Evolutionary conservation across 2,888 invertebrate species (phyloP), one percentile per base, ranked within the genome.

Genomic region (Gonocerus acuteangulatus): DNA sequence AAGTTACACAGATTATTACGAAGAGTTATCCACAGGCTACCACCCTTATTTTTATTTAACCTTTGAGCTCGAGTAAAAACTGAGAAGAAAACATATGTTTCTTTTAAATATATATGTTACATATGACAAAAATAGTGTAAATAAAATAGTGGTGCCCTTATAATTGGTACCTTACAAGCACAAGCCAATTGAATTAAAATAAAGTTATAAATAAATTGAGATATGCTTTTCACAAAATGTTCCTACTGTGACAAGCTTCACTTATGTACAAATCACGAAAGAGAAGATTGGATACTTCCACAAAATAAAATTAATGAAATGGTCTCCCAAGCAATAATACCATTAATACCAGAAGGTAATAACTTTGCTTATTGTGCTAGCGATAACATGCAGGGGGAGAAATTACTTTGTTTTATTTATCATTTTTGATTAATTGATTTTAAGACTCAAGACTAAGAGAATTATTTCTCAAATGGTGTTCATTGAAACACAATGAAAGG

Each of bases 321-420:
- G 49, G 13, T 49, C 6, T 9, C 18, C 32, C 19, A 49, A 32
- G 49, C 49, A 27, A 21, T 49, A 23, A 16, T 49, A 3, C 49
- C 49, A 15, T 7, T 49, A 6, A 49, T 49, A 23, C 49, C 49
- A 13, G 49, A 21, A 49, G 49, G 49, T 49, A 48, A 48, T 6
- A 32, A 32, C 11, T 32, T 11, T 32, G n/a, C n/a, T n/a, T n/a
- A n/a, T 32, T 32, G 7, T 32, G 32, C 32, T 32, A 9, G 6
- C 6, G 11, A 11, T 32, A 32, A 32, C 32, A 32, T 9, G 32
- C 11, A 32, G 7, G 32, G 32, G 32, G n/a, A n/a, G n/a, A n/a
- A n/a, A n/a, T n/a, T n/a, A n/a, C n/a, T n/a, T n/a, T n/a, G n/a
- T n/a, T n/a, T n/a, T 34, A 34, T 34, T 34, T 34, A 34, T 11